phyloP scores from a whole-genome alignment of 2,797 vertebrate species.

The Fringilla coelebs region DNA sequence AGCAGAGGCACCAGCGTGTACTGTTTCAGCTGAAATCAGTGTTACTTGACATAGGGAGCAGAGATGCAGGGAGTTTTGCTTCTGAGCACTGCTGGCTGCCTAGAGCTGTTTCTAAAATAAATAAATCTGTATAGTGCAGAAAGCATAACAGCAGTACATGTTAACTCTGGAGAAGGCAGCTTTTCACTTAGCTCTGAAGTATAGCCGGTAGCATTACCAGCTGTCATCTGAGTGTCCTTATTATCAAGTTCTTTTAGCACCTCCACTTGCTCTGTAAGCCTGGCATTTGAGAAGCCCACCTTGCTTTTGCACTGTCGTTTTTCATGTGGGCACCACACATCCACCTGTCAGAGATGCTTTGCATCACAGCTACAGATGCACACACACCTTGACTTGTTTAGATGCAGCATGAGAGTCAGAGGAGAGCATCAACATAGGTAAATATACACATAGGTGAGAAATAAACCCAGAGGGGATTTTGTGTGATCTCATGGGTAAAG shows the following conservation, averaged over 20 bases:
- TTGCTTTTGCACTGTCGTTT: slow-evolving; percentile 8
- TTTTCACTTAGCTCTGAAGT: slow-evolving; percentile 19
- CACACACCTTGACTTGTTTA: neutral
- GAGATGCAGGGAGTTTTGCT: neutral
- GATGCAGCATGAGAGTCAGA: neutral
- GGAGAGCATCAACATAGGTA: neutral
- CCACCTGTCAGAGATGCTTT: slow-evolving; percentile 19
- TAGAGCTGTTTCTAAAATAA: slow-evolving; percentile 21
- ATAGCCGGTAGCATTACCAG: neutral
- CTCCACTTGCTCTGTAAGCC: neutral
- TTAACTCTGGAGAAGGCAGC: neutral
- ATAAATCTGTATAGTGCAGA: neutral
- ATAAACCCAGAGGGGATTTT: neutral
- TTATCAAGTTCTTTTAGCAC: slow-evolving; percentile 38
- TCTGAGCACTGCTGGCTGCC: neutral
- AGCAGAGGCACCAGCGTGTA: neutral
- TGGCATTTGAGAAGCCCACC: slow-evolving; percentile 26
- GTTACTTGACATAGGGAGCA: neutral
- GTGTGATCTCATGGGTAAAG: neutral
- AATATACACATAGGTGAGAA: neutral
- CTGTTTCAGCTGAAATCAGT: neutral
- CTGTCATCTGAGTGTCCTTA: slow-evolving; percentile 44
- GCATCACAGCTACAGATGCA: neutral
- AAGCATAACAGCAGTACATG: neutral
- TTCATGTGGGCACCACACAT: neutral